Evolutionary conservation across 1,140 invertebrate genomes (phyloP), one percentile per base, ranked within the genome.

Genomic region (Papilio polytes): DNA sequence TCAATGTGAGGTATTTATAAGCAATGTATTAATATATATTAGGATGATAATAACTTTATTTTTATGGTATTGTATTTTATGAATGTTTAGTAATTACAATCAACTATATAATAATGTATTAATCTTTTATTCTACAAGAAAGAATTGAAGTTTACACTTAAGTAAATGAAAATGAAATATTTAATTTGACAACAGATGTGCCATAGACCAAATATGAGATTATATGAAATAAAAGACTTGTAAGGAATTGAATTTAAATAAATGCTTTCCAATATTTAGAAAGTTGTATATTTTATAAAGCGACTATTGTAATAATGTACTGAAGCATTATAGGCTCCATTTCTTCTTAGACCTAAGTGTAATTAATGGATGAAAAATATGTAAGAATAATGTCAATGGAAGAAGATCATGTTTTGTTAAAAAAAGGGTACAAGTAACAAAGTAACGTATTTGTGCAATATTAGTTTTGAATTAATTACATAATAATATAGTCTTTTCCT

Each of bases 11-110:
- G 0, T 66, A 31, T 31, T 13, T 66, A 12, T 66, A 66, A 66
- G 22, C 13, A 15, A 66, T 15, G 46, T 74, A 48, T 56, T 56
- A 9, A 20, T 56, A n/a, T 48, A 20, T 74, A 12, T 74, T 53
- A 74, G 44, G 22, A 13, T 74, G 20, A 51, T 26, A 53, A 8
- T 74, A 74, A 51, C 20, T 48, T 26, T 48, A 74, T 48, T 74
- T 26, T 74, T 74, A 46, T 74, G 3, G 18, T 53, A 74, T 74
- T 53, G 20, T 74, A 48, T 48, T 74, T 51, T 74, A 74, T 74
- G 20, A 48, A n/a, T 26, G 48, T 51, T 74, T 74, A 48, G 20
- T 36, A 63, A 3, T 63, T 59, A 26, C 2, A 26, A 70, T 31
- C 12, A n/a, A 31, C 26, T 31, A 70, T 70, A 18, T 13, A 70